These are phyloP conservation scores for Brachionus sp. DNA, from an alignment of 1,140 invertebrate species.

Conservation along the genomic window DNA sequence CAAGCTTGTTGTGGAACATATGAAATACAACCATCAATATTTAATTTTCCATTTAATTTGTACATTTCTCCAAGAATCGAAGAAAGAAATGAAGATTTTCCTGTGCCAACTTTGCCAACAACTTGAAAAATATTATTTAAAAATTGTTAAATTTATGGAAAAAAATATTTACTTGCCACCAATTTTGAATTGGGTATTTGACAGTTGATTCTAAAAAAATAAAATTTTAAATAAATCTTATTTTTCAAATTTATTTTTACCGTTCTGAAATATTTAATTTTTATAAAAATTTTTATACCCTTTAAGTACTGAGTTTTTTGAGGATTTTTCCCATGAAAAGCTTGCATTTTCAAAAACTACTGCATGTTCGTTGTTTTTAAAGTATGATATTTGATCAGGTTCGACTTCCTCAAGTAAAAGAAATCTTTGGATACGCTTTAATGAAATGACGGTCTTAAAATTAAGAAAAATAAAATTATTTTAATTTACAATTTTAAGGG, in stretches of 20 bases:
- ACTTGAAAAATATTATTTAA: constrained; percentile 61
- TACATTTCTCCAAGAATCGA: constrained; percentile 85
- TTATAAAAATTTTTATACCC: neutral
- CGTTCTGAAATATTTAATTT: no score
- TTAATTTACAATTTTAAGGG: neutral
- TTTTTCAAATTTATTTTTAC: no score
- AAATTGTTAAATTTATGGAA: no score
- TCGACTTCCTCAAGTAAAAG: constrained; percentile 16
- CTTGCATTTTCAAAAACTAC: neutral
- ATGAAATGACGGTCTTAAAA: neutral
- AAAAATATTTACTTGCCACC: neutral
- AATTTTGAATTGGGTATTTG: neutral
- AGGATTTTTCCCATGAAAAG: neutral
- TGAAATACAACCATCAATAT: constrained; percentile 70
- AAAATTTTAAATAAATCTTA: neutral
- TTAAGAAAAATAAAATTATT: neutral
- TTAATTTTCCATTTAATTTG: constrained; percentile 70
- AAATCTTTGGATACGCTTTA: constrained; percentile 19
- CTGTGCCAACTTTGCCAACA: constrained; percentile 80
- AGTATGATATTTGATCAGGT: neutral
- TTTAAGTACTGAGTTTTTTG: neutral
- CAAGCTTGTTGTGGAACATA: constrained; percentile 69
- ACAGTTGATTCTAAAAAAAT: neutral
- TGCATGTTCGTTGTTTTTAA: neutral
- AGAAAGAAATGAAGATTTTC: constrained; percentile 82